Evolutionary conservation across 1,140 invertebrate genomes (phyloP), one percentile per base, ranked within the genome.

Genomic region (Drosophila sp.): DNA sequence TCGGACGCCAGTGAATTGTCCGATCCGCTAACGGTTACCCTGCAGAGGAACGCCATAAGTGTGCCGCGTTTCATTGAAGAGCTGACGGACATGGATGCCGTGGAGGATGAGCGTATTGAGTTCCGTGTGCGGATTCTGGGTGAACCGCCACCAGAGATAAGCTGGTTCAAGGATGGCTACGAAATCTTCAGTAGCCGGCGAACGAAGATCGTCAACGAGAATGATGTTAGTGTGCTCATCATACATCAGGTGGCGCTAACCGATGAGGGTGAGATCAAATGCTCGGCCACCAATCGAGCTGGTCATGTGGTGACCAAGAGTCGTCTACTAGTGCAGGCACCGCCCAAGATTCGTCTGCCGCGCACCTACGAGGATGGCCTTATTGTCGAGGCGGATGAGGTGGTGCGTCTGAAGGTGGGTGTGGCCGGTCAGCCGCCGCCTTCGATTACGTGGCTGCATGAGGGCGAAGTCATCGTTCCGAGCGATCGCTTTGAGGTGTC

Each of bases 121-220:
- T 97, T 98, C 80, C 94, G 94, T 36, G 97, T 97, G 0, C 94
- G 95, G 69, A 96, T 97, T 65, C 93, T 94, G 8, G 98, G 98
- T 1, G 94, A 94, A 27, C 98, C 98, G 0, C 91, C 94, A 5
- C 97, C 98, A 2, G 96, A 96, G 77, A 94, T 99, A 18, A 95
- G 95, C n/a, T 99, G 98, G 98, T 98, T 96, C 92, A 97, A 97
- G 91, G 96, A 97, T 90, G 96, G 95, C 32, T 96, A 96, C 75
- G 96, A 97, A 91, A 95, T 97, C 59, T 97, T 97, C 83, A 97
- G 96, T 86, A 96, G 96, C 84, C 93, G 96, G 64, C 93, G 96
- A 72, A 96, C 96, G 1, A 94, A 94, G 74, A 96, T 97, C 65
- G 92, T 95, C 0, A 96, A 95, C 0, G 96, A 96, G 61, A 95